phyloP scores from a whole-genome alignment of 2,888 invertebrate species.

The Tholera decimalis region DNA sequence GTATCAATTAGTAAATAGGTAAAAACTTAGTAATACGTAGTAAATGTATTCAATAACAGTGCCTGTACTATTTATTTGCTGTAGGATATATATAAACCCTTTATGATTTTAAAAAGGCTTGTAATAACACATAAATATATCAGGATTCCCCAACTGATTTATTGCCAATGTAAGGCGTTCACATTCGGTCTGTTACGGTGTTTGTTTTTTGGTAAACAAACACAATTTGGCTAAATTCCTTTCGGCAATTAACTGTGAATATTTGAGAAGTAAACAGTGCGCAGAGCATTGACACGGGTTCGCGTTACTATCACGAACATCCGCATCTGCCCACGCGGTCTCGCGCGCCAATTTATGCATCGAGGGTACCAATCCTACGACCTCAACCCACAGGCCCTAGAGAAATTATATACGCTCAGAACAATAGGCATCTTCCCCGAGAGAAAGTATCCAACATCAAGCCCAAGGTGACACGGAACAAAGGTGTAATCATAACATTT shows the following conservation, averaged over 20 bases:
- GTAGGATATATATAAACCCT: conserved; percentile 6
- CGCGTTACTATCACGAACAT: conserved; percentile 81
- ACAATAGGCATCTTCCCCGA: conserved; percentile 42
- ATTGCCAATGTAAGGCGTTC: conserved; percentile 2
- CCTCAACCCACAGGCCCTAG: conserved; percentile 76
- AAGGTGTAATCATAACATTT: conserved; percentile 49
- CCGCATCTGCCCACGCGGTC: conserved; percentile 83
- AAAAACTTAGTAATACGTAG: too few species aligned
- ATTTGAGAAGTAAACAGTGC: conserved; percentile 64
- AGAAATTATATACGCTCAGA: conserved; percentile 58
- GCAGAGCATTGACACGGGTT: conserved; percentile 81
- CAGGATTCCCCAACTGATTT: not conserved
- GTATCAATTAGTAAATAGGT: too few species aligned
- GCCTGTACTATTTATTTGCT: too few species aligned
- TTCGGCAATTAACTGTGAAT: conserved; percentile 62
- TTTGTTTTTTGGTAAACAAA: conserved; percentile 43
- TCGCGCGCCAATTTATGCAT: conserved; percentile 82
- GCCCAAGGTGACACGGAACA: conserved; percentile 32
- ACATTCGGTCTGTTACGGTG: not conserved
- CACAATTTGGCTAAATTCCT: conserved; percentile 42
- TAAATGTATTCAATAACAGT: too few species aligned
- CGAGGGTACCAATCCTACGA: conserved; percentile 75
- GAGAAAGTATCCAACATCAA: conserved; percentile 49
- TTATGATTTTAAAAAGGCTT: not conserved
- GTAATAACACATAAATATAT: not conserved